phyloP scores from a whole-genome alignment of 1,140 invertebrate species.

The Oppia nitens region DNA sequence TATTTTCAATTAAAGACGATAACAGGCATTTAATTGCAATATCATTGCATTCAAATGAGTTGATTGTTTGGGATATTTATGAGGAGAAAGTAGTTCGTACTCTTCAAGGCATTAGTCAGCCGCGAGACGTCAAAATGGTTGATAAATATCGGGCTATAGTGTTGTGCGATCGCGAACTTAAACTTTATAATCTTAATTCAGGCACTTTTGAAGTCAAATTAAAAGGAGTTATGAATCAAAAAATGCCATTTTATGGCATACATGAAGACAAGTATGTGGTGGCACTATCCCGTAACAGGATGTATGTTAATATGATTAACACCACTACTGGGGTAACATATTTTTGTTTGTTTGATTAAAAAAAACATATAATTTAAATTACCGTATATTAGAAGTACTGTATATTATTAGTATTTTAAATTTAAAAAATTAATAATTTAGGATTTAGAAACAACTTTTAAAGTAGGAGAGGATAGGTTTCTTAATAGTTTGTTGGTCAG shows the following conservation, averaged over 20 bases:
- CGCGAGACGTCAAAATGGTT: conserved; percentile 29
- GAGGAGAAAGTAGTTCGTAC: conserved; percentile 42
- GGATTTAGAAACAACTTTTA: conserved; percentile 69
- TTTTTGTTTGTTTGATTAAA: too few relatives aligned
- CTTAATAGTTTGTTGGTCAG: conserved; percentile 69
- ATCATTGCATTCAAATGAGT: conserved; percentile 49
- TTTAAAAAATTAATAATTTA: neutral
- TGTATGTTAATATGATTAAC: conserved; percentile 81
- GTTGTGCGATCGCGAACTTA: conserved; percentile 56
- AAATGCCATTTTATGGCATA: conserved; percentile 71
- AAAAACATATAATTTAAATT: conserved; percentile 4
- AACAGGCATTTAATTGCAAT: conserved; percentile 49
- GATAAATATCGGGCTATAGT: conserved; percentile 53
- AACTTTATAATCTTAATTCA: conserved; percentile 55
- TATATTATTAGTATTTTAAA: neutral
- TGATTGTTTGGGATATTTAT: conserved; percentile 48
- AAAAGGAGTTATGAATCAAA: conserved; percentile 75
- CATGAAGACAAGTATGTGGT: conserved; percentile 60
- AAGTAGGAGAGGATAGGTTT: conserved; percentile 43
- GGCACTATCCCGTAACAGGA: conserved; percentile 60
- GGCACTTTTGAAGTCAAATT: conserved; percentile 50
- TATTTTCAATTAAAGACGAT: conserved; percentile 22
- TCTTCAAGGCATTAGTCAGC: conserved; percentile 33
- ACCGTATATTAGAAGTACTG: neutral
- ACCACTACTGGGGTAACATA: conserved; percentile 43